Evolutionary conservation across 1,140 invertebrate species (phyloP), one percentile per base, ranked within the genome.

Genomic region (Lineus longissimus): DNA sequence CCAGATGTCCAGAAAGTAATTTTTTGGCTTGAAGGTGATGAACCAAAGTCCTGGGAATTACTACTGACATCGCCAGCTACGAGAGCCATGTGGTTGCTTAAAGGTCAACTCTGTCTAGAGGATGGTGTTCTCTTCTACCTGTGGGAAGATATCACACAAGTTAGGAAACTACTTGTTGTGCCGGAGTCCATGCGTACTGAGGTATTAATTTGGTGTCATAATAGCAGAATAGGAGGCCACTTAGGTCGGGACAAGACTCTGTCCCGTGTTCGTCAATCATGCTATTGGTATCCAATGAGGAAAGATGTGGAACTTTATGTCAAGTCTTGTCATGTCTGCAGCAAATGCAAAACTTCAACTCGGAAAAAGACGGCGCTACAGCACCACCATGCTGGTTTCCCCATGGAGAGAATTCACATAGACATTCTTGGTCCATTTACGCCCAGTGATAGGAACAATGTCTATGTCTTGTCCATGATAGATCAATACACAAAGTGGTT

Each of bases 401-500:
- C 47, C 47, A 51, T 51, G 47, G 47, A 51, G n/a, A 6, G 47
- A 9, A n/a, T 51, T n/a, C 19, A 19, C 47, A 27, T 51, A 7
- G 47, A 51, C 25, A 51, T 51, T 51, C 11, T 43, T 11, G 40
- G 40, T 19, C 40, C 40, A 11, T 27, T 51, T 4, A 6, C 9
- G 47, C 19, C n/a, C 4, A 51, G 19, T 27, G 25, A 19, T 9
- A 27, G 9, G 9, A 27, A 27, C 19, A 57, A 57, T 19, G 55
- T 19, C 25, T 33, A 57, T 19, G 30, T 57, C 4, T n/a, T 57
- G 17, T n/a, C 62, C 29, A 54, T 63, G 6, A 40, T 65, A 2
- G 64, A 65, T 27, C 54, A 65, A 19, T 65, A 61, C 29, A 56
- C 64, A 1, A 61, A 65, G 33, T 65, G 59, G 64, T 40, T 61